Percentiles rank a stretch among this genome's conserved stretches.
Evolutionary conservation across 2,113 vertebrate species (phyloP).

Genomic region (Lontra canadensis): DNA sequence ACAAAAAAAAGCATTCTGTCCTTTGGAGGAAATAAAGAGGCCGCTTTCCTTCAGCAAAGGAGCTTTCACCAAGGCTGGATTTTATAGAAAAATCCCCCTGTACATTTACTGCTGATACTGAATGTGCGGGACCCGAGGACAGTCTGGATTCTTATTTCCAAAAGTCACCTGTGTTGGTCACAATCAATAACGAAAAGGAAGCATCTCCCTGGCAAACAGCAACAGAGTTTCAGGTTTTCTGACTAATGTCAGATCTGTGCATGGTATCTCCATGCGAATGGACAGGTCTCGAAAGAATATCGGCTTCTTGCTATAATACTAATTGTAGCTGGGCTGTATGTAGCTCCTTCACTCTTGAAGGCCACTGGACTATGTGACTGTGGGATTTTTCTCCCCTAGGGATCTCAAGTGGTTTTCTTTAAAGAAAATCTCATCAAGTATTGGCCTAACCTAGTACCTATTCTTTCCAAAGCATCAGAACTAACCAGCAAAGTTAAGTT

Average conservation of each 20-base stretch:
- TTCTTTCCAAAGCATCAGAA: constrained; percentile 50
- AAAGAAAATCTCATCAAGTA: neutral
- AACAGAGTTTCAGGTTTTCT: neutral
- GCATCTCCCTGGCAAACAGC: neutral
- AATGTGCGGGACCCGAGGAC: neutral
- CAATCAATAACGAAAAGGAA: neutral
- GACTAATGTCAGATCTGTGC: neutral
- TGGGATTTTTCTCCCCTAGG: neutral
- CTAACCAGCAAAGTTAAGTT: neutral
- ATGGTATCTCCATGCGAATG: neutral
- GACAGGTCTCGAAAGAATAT: neutral
- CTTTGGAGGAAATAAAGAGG: neutral
- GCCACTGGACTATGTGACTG: constrained; percentile 1
- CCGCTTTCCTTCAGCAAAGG: neutral
- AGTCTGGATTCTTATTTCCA: neutral
- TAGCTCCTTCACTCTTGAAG: neutral
- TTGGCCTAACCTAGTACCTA: neutral
- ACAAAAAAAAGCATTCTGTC: neutral
- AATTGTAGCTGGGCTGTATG: neutral
- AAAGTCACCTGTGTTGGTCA: neutral
- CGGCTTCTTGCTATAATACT: neutral
- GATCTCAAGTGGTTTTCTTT: constrained; percentile 24
- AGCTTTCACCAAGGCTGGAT: neutral
- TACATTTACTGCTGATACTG: neutral
- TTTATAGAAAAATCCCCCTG: neutral